A percentile compares a stretch with the other conserved stretches of the same genome.
Conservation (phyloP, 2,113 vertebrate genomes). For the Neodon shergylaensis region DNA sequence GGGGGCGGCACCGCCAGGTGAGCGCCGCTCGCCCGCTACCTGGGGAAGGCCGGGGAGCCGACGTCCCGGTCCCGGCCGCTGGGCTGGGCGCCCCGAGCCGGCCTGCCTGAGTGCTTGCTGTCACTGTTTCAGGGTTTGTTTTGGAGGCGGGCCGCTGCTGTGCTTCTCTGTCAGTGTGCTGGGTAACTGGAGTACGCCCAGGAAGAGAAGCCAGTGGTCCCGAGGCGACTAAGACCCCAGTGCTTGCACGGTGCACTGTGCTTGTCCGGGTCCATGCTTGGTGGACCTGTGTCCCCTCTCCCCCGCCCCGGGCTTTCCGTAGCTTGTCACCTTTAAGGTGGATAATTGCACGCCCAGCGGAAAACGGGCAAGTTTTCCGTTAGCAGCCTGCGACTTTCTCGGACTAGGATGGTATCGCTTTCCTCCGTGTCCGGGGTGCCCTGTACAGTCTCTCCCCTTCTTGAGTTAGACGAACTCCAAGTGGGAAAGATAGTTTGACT, state of each 20-base stretch:
- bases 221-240: background rate
- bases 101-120: conserved; percentile 50
- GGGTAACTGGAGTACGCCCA: background rate
- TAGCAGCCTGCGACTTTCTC: conserved; percentile 69
- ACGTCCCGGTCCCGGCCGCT: background rate
- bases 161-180: background rate
- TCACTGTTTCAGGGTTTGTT: conserved; percentile 51
- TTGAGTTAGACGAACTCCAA: background rate
- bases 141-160: background rate
- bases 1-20: conserved; percentile 98
- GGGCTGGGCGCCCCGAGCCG: background rate
- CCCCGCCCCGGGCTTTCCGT: conserved; percentile 61
- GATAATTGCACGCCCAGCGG: conserved; percentile 67
- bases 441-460: background rate
- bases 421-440: background rate
- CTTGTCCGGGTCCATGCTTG: background rate
- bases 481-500: background rate
- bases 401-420: conserved; percentile 62
- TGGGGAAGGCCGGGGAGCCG: background rate
- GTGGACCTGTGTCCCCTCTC: background rate
- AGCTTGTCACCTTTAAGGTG: conserved; percentile 60
- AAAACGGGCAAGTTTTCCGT: conserved; percentile 73
- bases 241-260: background rate
- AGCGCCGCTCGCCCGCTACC: conserved; percentile 65
- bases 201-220: background rate